These are phyloP conservation scores for Galerucella calmariensis DNA, from an alignment of 2,888 invertebrate genomes.

Conservation along the genomic window DNA sequence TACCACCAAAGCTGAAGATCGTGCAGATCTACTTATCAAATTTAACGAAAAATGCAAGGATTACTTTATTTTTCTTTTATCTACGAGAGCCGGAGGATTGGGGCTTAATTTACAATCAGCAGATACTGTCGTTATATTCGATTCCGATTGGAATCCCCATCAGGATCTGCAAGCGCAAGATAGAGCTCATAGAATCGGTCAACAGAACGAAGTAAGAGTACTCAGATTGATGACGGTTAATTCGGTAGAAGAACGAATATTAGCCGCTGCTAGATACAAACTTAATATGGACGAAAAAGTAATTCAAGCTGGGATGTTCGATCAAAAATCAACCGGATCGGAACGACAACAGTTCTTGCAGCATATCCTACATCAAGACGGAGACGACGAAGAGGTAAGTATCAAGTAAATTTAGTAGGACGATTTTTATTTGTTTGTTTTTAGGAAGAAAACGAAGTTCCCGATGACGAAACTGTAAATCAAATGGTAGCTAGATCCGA, in stretches of 20 bases:
- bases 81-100: conserved; percentile 97
- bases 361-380: conserved; percentile 93
- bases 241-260: conserved; percentile 97
- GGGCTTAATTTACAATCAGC: conserved; percentile 98
- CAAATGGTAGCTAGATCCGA: conserved; percentile 98
- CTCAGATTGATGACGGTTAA: conserved; percentile 98
- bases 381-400: conserved; percentile 84
- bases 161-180: conserved; percentile 99
- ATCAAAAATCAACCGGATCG: conserved; percentile 97
- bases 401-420: neutral
- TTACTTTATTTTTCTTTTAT: conserved; percentile 94
- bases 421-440: neutral
- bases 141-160: conserved; percentile 99
- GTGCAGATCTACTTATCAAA: conserved; percentile 91
- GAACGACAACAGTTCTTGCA: conserved; percentile 97
- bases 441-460: conserved; percentile 85
- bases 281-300: conserved; percentile 99
- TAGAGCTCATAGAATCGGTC: conserved; percentile 99
- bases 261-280: conserved; percentile 97
- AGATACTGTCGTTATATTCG: conserved; percentile 98
- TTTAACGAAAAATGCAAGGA: conserved; percentile 92
- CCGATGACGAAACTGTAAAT: conserved; percentile 98
- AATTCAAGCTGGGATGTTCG: conserved; percentile 99
- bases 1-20: conserved; percentile 97
- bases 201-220: conserved; percentile 97